Base-by-base conservation (phyloP, 2,113 vertebrate species). In the Perca fluviatilis region DNA sequence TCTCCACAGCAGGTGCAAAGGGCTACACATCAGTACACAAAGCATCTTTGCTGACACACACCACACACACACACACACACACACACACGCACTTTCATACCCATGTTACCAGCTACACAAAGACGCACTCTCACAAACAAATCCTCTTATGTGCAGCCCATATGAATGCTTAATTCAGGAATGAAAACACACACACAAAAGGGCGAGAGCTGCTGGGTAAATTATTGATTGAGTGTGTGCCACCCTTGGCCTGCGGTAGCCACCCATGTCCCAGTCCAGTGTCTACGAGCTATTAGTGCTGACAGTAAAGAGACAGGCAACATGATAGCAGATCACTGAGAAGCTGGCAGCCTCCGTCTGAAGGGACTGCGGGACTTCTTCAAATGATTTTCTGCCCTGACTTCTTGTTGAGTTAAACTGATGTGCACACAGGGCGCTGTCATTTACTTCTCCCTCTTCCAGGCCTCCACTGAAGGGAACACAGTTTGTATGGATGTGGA, bases 351-450 rank as follows among this genome's bases (percentile, higher is more conserved):
- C 73, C 82, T 68, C 74, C 74, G 50, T 88, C 91, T 90, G 84
- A 88, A 36, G 91, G 88, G 90, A 87, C 90, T 74, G 88, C 79
- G 77, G 86, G 89, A 91, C 86, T 89, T 78, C 83, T 89, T 72
- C 79, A 86, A 92, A 91, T 87, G 88, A 91, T 92, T 91, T 92
- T 85, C 87, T 91, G 88, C 86, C 88, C 83, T 47, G 80, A 80
- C 88, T 89, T 89, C 87, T 89, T 85, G 84, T 90, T 87, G 89
- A 88, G 88, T 91, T 90, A 91, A 91, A 91, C 87, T 90, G 92
- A 91, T 90, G 89, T 88, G 89, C 79, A 69, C 80, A 51, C 74
- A 36, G 88, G 87, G 67, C 25, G 83, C 89, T 80, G 91, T 89
- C 90, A 88, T 74, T 88, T 83, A 80, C 50, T 68, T 77, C 71